Conservation (phyloP, 2,797 vertebrate genomes). For the Apogon hyalosoma region DNA sequence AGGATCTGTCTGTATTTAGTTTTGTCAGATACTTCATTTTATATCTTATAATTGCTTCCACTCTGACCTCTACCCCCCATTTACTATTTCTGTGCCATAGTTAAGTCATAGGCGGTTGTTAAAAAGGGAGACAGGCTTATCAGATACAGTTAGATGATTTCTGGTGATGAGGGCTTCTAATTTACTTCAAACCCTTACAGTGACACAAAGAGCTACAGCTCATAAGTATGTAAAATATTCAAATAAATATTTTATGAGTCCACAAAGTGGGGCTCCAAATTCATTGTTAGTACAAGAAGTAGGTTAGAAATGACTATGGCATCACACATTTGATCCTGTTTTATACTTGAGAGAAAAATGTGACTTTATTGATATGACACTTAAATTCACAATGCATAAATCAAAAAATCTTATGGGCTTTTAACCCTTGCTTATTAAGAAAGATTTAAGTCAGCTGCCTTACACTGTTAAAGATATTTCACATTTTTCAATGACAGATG, state of each 20-base stretch:
- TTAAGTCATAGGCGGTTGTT: constrained; percentile 29
- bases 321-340: constrained; percentile 40
- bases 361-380: constrained; percentile 12
- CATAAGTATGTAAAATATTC: constrained; percentile 53
- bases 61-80: not conserved
- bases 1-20: constrained; percentile 18
- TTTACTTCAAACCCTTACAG: constrained; percentile 50
- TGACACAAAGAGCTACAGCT: constrained; percentile 44
- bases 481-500: not conserved
- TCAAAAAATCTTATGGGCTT: not conserved
- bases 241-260: constrained; percentile 63
- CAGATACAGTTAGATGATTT: constrained; percentile 44
- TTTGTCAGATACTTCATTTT: constrained; percentile 28
- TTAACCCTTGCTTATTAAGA: not conserved
- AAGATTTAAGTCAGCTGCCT: constrained; percentile 11
- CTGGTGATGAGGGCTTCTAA: constrained; percentile 49
- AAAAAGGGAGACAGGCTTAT: constrained; percentile 36
- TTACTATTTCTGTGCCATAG: constrained; percentile 28
- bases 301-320: constrained; percentile 46
- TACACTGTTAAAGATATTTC: constrained; percentile 1
- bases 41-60: not conserved
- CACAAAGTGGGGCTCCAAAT: constrained; percentile 49
- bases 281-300: constrained; percentile 56
- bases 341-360: constrained; percentile 21
- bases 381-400: constrained; percentile 20